These are phyloP conservation scores for Pachycephus smyrnensis DNA, from an alignment of 2,888 invertebrate genomes.

Conservation along the genomic window DNA sequence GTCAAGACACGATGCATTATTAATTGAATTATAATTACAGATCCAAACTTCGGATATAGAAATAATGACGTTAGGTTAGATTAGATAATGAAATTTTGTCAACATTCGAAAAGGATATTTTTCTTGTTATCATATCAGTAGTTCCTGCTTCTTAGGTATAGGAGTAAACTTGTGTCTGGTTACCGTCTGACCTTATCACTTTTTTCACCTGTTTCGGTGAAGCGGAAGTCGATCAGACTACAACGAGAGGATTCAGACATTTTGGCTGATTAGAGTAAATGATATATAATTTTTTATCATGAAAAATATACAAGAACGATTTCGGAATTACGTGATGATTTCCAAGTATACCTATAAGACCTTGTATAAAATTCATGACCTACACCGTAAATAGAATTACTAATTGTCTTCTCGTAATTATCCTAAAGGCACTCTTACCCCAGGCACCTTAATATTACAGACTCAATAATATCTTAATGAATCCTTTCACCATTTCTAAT, in stretches of 20 bases:
- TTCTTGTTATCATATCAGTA: neutral
- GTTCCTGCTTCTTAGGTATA: neutral
- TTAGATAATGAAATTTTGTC: neutral
- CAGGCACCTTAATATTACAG: neutral
- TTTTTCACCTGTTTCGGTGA: constrained; percentile 13
- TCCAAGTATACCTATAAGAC: neutral
- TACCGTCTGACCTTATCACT: neutral
- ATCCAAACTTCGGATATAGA: neutral
- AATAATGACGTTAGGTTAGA: no score
- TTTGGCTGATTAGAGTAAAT: neutral
- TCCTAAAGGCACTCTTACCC: neutral
- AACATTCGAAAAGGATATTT: neutral
- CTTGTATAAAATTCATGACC: neutral
- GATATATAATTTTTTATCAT: neutral
- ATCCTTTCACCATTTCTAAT: neutral
- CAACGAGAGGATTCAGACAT: constrained; percentile 18
- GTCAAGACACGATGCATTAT: neutral
- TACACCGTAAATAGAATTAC: neutral
- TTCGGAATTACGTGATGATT: neutral
- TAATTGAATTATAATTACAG: neutral
- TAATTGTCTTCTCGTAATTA: neutral
- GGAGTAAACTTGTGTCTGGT: neutral
- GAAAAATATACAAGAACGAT: neutral
- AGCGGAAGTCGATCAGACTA: constrained; percentile 54
- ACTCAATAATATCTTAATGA: neutral